Evolutionary conservation across 2,888 invertebrate species (phyloP), one percentile per base, ranked within the genome.

Genomic region (Salpingus planirostris): DNA sequence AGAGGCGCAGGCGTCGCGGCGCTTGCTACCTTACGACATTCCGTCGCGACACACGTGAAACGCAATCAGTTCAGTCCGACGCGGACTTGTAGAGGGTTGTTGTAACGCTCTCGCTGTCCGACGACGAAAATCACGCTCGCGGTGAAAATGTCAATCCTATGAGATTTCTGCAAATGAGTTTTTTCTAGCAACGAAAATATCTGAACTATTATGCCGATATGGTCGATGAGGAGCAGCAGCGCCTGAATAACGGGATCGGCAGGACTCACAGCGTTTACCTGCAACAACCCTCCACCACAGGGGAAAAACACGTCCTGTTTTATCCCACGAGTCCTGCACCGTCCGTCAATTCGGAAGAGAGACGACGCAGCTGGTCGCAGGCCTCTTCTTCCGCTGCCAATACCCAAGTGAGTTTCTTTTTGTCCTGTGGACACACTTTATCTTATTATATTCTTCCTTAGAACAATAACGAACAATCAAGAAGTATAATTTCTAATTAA

Each of bases 271-370:
- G 59, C 50, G 55, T 65, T 30, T 65, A 65, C 43, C n/a, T n/a
- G n/a, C 63, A 64, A 39, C 64, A 65, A 44, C 49, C 61, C 15
- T 61, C 63, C 5, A 62, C 64, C 3, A n/a, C n/a, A 64, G 23
- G 65, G 13, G 65, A 66, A 46, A 66, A 65, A 46, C 65, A 66
- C 55, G 66, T 66, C 44, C 54, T 66, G 33, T 66, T 66, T 47
- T 65, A 65, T 43, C 65, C 65, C 15, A 64, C 64, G 21, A 62
- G 62, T 49, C 62, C 66, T 13, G 59, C 60, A 14, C 61, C 64
- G 21, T 59, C 63, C n/a, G 53, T 54, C 24, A 55, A 53, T 35
- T 59, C 60, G 6, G 60, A 60, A 13, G 61, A 62, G 33, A 52
- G 56, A 15, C n/a, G n/a, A 54, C 23, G 58, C 41, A 60, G 52